Conservation (phyloP, 1,140 invertebrate genomes). For the Camponotus floridanus region DNA sequence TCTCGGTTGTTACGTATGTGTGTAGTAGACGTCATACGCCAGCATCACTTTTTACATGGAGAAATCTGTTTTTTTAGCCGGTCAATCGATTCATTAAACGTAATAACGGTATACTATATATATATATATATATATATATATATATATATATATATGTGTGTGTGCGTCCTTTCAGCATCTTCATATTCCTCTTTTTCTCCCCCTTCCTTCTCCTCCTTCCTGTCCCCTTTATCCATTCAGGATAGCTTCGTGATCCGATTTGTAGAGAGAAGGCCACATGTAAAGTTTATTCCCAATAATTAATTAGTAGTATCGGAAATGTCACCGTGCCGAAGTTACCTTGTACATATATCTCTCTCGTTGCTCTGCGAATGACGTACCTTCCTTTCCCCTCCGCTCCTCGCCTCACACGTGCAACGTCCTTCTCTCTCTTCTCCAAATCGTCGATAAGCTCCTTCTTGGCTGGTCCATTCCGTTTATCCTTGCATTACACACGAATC, state of each 20-base stretch:
- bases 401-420: background rate
- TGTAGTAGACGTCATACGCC: slow-evolving; percentile 41
- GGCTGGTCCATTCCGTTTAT: slow-evolving; percentile 39
- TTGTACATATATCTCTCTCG: slow-evolving; percentile 70
- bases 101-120: slow-evolving; percentile 60
- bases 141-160: background rate
- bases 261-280: slow-evolving; percentile 53
- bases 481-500: slow-evolving; percentile 48
- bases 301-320: slow-evolving; percentile 58
- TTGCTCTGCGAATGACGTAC: slow-evolving; percentile 51
- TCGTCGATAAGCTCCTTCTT: slow-evolving; percentile 16
- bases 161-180: slow-evolving; percentile 42
- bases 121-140: slow-evolving; percentile 42
- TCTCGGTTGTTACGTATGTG: slow-evolving; percentile 31
- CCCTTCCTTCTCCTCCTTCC: too few species aligned
- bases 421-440: slow-evolving; percentile 32
- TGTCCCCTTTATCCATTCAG: background rate
- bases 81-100: slow-evolving; percentile 56
- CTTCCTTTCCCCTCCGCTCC: slow-evolving; percentile 16
- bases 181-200: background rate
- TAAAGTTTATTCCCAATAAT: slow-evolving; percentile 67
- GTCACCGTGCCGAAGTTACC: slow-evolving; percentile 59
- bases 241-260: slow-evolving; percentile 65
- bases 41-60: slow-evolving; percentile 69
- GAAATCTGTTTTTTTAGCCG: slow-evolving; percentile 58